phyloP scores from a whole-genome alignment of 2,113 vertebrate species.

The Cettia cetti region DNA sequence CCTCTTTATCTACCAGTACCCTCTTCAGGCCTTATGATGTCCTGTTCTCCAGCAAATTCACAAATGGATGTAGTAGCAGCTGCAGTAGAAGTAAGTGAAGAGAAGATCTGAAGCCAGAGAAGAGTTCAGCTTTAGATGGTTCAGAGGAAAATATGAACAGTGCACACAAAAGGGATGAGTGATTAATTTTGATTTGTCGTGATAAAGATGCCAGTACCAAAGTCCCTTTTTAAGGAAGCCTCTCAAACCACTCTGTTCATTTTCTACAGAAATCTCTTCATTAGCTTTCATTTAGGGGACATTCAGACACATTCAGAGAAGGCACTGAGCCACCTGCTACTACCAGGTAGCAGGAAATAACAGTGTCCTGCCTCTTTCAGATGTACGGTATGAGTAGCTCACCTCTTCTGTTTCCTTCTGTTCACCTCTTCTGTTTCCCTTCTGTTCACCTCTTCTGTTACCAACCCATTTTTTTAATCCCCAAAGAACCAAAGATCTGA shows the following conservation, averaged over 20 bases:
- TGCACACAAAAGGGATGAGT: background rate
- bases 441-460: too few species aligned
- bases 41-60: background rate
- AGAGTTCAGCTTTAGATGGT: background rate
- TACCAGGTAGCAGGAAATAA: background rate
- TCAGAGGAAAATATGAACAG: background rate
- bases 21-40: background rate
- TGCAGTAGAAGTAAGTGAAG: background rate
- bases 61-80: background rate
- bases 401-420: background rate
- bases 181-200: background rate
- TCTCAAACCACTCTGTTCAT: accelerated
- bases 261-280: background rate
- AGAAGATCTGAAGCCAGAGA: background rate
- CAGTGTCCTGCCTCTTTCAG: background rate
- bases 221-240: background rate
- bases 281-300: background rate
- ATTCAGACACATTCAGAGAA: background rate
- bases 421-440: background rate
- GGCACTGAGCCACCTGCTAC: background rate
- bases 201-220: background rate
- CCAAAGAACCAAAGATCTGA: background rate
- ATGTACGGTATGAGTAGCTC: background rate
- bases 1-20: background rate
- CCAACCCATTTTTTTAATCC: background rate